Base-by-base conservation (phyloP, 2,888 invertebrate species). In the Subacronicta megacephala region DNA sequence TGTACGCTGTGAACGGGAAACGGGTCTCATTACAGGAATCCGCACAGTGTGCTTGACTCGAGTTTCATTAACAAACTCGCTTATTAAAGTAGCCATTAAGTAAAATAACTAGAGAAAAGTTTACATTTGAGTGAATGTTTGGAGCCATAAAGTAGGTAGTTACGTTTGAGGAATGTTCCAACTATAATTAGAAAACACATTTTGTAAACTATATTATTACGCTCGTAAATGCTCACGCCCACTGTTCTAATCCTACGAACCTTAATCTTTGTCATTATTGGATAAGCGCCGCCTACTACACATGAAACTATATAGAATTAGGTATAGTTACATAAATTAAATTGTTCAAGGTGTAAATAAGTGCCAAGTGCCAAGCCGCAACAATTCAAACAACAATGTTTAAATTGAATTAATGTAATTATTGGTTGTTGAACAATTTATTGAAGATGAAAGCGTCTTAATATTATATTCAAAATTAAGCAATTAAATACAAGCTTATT, bases 1-100 rank as follows among this genome's bases (percentile, higher is more conserved):
- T 58, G 56, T 59, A 16, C 47, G 55, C 59, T 52, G 52, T 55
- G 40, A 73, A 67, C 54, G 57, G 59, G 55, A 51, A 69, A 64
- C 54, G 56, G 56, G 56, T 50, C 61, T 64, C 56, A 59, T 71
- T 68, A 61, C 46, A 53, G 20, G 29, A 51, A 55, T 46, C 52
- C 55, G 50, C 44, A 42, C 46, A 41, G 60, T 49, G 56, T 42
- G 41, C 61, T 59, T 51, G 49, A 35, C 61, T 70, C 44, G 29
- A 60, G 58, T 59, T 62, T 58, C 35, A 56, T 57, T 53, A 45
- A 47, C 52, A 41, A 47, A 63, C 37, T 62, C 49, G 56, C 49
- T 52, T 62, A 46, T 50, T 67, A 56, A 51, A 57, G 36, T 45
- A 42, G 31, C 36, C 35, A 55, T 66, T 62, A 50, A 53, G 56